These are phyloP conservation scores for Numenius phaeopus DNA, from an alignment of 2,797 vertebrate species.

Conservation along the genomic window DNA sequence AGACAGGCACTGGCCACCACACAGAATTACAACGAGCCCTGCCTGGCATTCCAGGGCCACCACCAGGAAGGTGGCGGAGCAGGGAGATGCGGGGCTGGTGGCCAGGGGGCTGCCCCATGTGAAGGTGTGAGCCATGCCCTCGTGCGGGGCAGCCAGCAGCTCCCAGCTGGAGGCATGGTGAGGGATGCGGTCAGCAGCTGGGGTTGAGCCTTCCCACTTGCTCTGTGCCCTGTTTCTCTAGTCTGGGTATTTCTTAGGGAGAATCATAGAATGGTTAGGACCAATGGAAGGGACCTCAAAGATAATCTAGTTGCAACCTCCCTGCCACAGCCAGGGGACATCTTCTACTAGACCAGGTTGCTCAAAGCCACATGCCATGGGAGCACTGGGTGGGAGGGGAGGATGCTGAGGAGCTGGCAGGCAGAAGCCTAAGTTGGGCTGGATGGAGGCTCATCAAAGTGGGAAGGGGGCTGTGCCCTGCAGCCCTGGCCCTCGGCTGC, in stretches of 20 bases:
- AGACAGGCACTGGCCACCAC: background rate
- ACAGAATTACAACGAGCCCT: background rate
- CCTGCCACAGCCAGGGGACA: background rate
- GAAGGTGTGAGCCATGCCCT: rapidly evolving
- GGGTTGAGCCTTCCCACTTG: rapidly evolving
- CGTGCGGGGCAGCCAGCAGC: rapidly evolving
- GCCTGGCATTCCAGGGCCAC: background rate
- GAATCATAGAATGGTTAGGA: background rate
- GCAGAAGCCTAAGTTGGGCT: background rate
- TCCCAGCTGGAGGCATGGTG: background rate
- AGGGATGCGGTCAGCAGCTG: background rate
- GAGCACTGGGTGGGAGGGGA: background rate
- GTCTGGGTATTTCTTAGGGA: background rate
- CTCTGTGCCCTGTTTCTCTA: background rate
- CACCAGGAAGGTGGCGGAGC: rapidly evolving
- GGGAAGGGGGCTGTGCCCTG: rapidly evolving
- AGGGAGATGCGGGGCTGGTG: rapidly evolving
- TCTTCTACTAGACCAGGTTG: background rate
- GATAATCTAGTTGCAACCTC: background rate
- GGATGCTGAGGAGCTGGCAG: background rate
- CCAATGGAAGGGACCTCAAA: background rate
- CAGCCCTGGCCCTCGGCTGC: background rate
- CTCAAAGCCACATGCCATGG: rapidly evolving
- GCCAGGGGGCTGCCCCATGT: rapidly evolving
- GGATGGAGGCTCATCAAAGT: background rate